Evolutionary conservation across 2,888 invertebrate genomes (phyloP).

Genomic region (Microctonus hyperodae): DNA sequence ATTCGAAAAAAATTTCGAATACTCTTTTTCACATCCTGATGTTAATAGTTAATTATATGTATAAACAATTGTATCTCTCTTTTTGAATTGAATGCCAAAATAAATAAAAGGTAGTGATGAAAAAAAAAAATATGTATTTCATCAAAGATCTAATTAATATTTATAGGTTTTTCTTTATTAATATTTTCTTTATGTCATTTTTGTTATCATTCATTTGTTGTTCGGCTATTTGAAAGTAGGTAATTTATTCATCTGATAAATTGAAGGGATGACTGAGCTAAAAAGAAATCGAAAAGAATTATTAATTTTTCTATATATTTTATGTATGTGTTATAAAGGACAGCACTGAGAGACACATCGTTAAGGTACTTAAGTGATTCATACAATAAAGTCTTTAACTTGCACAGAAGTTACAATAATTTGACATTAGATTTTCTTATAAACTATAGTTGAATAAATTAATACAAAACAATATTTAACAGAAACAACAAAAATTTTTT

Average conservation of each 20-base stretch:
- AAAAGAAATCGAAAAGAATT: background rate
- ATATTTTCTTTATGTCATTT: background rate
- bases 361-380: conserved; percentile 48
- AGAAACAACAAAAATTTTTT: conserved; percentile 8
- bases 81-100: background rate
- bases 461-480: conserved; percentile 17
- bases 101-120: background rate
- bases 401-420: conserved; percentile 40
- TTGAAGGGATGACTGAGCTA: background rate
- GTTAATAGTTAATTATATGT: background rate
- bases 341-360: conserved; percentile 50
- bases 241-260: too few species aligned
- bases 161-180: background rate
- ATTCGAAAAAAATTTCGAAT: background rate
- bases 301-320: conserved; percentile 27
- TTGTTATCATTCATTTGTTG: background rate
- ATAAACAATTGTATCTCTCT: background rate
- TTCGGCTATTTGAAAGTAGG: background rate
- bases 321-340: conserved; percentile 52
- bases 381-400: conserved; percentile 42
- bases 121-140: background rate
- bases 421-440: conserved; percentile 18
- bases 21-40: background rate
- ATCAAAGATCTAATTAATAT: background rate
- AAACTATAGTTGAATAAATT: conserved; percentile 27